Conservation (phyloP, 2,113 vertebrate genomes). For the Myotis brandtii region DNA sequence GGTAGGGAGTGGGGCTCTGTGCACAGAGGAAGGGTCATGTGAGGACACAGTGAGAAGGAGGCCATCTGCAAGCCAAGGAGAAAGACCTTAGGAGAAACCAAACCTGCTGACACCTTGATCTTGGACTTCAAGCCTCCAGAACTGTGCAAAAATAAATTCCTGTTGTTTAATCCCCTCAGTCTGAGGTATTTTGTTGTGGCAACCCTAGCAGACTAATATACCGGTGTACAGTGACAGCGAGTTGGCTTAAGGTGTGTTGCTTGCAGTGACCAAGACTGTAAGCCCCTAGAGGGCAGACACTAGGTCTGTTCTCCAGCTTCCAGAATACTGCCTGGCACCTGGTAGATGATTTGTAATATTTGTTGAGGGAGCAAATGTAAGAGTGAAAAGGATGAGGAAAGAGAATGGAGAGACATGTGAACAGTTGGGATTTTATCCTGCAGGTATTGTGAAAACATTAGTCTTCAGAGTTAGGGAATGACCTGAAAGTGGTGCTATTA, state of each 20-base stretch:
- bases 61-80: not conserved
- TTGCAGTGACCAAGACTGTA: not conserved
- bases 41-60: not conserved
- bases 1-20: no score
- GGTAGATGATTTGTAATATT: not conserved
- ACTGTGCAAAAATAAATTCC: not conserved
- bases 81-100: not conserved
- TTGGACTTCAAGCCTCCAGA: not conserved
- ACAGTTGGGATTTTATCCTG: not conserved
- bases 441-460: not conserved
- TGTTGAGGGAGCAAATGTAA: not conserved
- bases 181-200: not conserved
- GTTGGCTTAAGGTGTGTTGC: not conserved
- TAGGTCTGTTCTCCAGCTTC: not conserved
- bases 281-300: not conserved
- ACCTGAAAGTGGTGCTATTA: not conserved
- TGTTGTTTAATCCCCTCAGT: not conserved
- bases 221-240: not conserved
- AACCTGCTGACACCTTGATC: not conserved
- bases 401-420: not conserved
- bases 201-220: not conserved
- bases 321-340: not conserved
- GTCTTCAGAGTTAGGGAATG: not conserved
- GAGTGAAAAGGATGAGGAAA: not conserved
- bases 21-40: not conserved